Evolutionary conservation across 2,113 vertebrate genomes (phyloP).

Genomic region (Erythrolamprus reginae): DNA sequence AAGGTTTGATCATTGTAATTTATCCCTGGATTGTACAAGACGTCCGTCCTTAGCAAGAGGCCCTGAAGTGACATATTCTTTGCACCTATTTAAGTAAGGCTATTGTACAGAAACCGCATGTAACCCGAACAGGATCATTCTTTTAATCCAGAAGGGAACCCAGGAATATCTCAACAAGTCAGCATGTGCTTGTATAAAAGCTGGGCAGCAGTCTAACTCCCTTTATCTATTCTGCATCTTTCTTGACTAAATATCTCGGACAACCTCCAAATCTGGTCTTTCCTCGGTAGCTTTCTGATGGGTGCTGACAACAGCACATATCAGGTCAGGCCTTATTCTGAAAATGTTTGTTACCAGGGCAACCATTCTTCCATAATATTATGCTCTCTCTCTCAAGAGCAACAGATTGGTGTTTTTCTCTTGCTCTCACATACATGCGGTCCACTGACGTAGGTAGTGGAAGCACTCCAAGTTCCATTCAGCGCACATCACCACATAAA

Average conservation of each 20-base stretch:
- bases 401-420: constrained; percentile 25
- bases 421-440: neutral
- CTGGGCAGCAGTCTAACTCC: neutral
- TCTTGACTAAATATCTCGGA: neutral
- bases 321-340: neutral
- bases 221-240: neutral
- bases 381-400: constrained; percentile 31
- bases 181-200: neutral
- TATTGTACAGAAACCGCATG: neutral
- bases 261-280: neutral
- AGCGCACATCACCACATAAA: constrained; percentile 35
- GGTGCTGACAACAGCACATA: neutral
- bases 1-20: neutral
- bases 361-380: neutral
- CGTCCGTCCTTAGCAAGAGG: neutral
- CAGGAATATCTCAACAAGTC: neutral
- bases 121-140: neutral
- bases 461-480: constrained; percentile 40
- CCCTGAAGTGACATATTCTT: neutral
- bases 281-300: neutral
- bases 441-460: constrained; percentile 32
- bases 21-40: neutral
- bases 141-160: neutral
- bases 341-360: neutral
- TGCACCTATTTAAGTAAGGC: neutral